Conservation (phyloP, 37 sponge, comb jelly and placozoan genomes). For the Petrosia ficiformis region DNA sequence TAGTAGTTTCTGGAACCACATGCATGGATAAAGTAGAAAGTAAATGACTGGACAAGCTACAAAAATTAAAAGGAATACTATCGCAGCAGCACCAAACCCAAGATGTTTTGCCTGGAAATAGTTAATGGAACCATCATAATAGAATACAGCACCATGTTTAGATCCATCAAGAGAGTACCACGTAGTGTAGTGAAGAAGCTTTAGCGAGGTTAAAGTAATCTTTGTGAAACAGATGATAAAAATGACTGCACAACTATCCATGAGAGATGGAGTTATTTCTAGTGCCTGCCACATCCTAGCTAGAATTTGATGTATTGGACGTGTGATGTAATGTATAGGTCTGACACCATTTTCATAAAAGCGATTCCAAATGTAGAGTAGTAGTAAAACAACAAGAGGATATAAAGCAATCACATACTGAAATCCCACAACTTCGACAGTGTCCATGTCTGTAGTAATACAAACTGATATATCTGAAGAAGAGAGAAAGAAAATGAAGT, state of each 20-base stretch:
- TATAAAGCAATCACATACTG: too few species aligned
- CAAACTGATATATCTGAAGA: too few species aligned
- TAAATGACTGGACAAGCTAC: slow-evolving; percentile 33
- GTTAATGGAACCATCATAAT: slow-evolving; percentile 8
- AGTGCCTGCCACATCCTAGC: too few species aligned
- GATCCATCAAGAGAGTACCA: neutral
- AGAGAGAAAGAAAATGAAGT: too few species aligned
- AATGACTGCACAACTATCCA: slow-evolving; percentile 59
- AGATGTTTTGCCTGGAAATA: slow-evolving; percentile 15
- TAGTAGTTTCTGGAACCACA: neutral
- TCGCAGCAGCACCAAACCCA: slow-evolving; percentile 28
- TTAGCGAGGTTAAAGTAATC: slow-evolving; percentile 46
- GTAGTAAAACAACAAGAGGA: too few species aligned
- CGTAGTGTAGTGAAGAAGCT: slow-evolving; percentile 23
- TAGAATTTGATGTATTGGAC: too few species aligned
- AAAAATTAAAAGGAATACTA: slow-evolving; percentile 7
- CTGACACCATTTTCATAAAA: too few species aligned
- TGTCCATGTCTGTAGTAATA: too few species aligned
- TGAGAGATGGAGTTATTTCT: slow-evolving; percentile 18
- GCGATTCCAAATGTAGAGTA: too few species aligned
- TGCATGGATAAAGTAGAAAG: slow-evolving; percentile 16
- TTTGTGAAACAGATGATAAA: slow-evolving; percentile 56
- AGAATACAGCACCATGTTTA: slow-evolving; percentile 1
- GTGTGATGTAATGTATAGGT: too few species aligned
- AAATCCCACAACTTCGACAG: too few species aligned